Conservation (phyloP, 2,113 vertebrate species). For the Ptilorrhoa leucosticta region DNA sequence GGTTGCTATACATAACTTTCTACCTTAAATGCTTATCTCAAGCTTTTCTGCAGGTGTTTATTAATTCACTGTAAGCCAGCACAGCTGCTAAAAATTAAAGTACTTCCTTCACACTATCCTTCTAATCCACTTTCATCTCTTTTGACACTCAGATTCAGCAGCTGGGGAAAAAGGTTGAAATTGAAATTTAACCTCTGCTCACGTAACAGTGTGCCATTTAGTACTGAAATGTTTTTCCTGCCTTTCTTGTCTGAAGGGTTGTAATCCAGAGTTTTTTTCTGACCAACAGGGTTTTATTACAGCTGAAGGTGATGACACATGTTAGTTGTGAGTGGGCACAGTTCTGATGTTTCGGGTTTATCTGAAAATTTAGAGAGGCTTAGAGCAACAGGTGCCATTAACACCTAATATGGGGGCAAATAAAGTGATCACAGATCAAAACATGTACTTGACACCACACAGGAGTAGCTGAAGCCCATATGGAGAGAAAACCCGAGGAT, state of each 20-base stretch:
- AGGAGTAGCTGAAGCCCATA: neutral
- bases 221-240: neutral
- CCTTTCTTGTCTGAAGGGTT: slow-evolving; percentile 25
- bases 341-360: neutral
- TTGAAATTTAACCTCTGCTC: slow-evolving; percentile 47
- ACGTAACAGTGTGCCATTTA: neutral
- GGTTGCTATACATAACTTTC: neutral
- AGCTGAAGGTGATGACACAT: neutral
- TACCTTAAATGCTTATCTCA: neutral
- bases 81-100: slow-evolving; percentile 52
- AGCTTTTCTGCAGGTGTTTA: slow-evolving; percentile 27
- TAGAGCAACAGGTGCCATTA: slow-evolving; percentile 20
- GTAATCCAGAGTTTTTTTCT: slow-evolving; percentile 25
- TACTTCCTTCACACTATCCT: slow-evolving; percentile 24
- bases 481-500: neutral
- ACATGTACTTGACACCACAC: neutral
- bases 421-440: neutral
- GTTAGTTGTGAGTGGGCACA: neutral
- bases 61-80: slow-evolving; percentile 15
- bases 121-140: slow-evolving; percentile 26
- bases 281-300: neutral
- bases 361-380: slow-evolving; percentile 9
- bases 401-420: neutral
- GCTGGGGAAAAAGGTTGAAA: slow-evolving; percentile 22
- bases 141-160: slow-evolving; percentile 17